A percentile compares a stretch with the other conserved stretches of the same genome.
These are phyloP conservation scores for Arnoldichthys spilopterus DNA, from an alignment of 2,797 vertebrate species.

Conservation along the genomic window DNA sequence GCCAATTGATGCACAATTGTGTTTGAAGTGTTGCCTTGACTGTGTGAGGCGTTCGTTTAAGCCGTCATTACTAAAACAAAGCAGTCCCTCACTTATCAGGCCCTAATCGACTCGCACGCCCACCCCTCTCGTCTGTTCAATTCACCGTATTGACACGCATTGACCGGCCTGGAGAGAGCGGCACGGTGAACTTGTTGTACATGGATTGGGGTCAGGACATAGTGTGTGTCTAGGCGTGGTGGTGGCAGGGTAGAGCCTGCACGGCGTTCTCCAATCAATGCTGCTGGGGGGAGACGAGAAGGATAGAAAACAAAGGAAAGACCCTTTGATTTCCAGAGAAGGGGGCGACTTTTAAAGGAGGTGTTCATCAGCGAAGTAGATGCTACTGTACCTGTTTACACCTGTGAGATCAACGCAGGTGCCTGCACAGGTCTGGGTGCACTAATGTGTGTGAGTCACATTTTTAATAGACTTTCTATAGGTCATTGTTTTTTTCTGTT, in stretches of 20 bases:
- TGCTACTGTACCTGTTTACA: background rate
- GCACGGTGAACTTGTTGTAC: conserved; percentile 77
- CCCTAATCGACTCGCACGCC: conserved; percentile 74
- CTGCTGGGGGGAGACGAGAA: conserved; percentile 57
- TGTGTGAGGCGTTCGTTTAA: conserved; percentile 68
- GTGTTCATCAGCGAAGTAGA: background rate
- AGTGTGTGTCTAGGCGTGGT: conserved; percentile 45
- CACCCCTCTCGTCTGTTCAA: conserved; percentile 68
- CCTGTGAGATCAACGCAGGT: background rate
- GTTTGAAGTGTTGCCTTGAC: conserved; percentile 66
- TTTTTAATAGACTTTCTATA: conserved; percentile 42
- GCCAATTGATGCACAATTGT: conserved; percentile 66
- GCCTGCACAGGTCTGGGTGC: background rate
- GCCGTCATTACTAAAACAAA: conserved; percentile 84
- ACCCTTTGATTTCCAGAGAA: conserved; percentile 65
- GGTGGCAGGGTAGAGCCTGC: conserved; percentile 51
- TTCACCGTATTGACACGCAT: conserved; percentile 77
- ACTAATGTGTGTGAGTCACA: conserved; percentile 3
- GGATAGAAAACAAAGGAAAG: conserved; percentile 67
- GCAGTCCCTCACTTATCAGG: conserved; percentile 76
- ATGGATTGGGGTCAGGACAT: conserved; percentile 73
- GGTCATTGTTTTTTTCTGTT: conserved; percentile 2
- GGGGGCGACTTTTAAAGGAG: conserved; percentile 48
- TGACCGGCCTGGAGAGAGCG: conserved; percentile 73
- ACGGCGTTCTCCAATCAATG: conserved; percentile 64